Percentiles rank a stretch among this genome's conserved stretches.
Conservation (phyloP, 1,140 invertebrate genomes). For the Bombus breviceps region DNA sequence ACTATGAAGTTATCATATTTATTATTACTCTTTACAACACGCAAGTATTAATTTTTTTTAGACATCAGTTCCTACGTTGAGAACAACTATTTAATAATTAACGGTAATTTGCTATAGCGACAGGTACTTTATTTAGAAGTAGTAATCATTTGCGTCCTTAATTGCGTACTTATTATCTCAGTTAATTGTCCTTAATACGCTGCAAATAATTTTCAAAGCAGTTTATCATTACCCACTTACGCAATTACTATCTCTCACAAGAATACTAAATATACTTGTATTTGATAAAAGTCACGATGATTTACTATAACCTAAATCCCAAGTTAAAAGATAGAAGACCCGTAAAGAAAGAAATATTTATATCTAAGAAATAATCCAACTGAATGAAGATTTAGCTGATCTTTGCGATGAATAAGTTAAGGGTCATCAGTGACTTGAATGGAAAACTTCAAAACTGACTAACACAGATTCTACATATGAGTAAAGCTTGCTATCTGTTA, state of each 20-base stretch:
- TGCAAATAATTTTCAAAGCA: neutral
- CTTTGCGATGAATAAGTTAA: neutral
- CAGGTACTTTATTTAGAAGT: neutral
- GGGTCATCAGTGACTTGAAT: neutral
- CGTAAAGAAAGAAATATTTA: no score
- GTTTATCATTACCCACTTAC: neutral
- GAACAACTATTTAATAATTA: conserved; percentile 2
- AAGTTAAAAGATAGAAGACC: no score
- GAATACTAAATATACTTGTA: neutral
- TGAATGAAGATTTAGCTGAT: no score
- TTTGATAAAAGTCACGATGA: no score
- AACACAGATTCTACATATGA: neutral
- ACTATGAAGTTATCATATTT: neutral
- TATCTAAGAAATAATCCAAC: no score
- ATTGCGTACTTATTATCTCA: neutral
- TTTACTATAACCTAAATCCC: no score
- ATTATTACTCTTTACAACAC: neutral
- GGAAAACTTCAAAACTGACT: neutral
- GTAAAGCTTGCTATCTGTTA: neutral
- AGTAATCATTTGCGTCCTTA: neutral
- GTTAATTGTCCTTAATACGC: neutral
- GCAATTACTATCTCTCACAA: neutral
- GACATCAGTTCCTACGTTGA: neutral
- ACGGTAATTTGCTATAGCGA: neutral
- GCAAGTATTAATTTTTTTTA: neutral